phyloP scores from a whole-genome alignment of 92 coral and sea anemone species.

The Heteractis magnifica region DNA sequence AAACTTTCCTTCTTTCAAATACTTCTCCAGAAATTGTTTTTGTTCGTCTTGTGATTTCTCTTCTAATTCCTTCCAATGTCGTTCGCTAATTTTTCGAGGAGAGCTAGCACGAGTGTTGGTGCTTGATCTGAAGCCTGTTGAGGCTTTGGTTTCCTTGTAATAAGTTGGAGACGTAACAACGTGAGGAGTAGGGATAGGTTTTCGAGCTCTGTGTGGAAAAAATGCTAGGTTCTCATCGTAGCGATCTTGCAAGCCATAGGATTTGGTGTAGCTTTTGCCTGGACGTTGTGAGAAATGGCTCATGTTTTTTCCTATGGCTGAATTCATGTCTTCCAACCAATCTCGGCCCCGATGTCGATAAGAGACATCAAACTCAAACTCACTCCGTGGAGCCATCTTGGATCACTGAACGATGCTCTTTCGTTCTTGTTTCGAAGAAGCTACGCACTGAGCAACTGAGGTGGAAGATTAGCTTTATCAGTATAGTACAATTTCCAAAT shows the following conservation, averaged over 20 bases:
- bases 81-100: background rate
- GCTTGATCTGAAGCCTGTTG: background rate
- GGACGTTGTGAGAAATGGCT: too few relatives aligned
- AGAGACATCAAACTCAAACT: background rate
- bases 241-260: too few relatives aligned
- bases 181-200: too few relatives aligned
- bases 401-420: background rate
- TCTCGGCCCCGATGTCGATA: background rate
- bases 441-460: too few relatives aligned
- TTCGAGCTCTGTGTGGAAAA: too few relatives aligned
- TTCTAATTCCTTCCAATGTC: background rate
- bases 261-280: too few relatives aligned
- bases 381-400: background rate
- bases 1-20: background rate
- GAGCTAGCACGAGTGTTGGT: background rate
- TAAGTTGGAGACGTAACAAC: too few relatives aligned
- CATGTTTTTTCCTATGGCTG: background rate
- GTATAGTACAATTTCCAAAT: background rate
- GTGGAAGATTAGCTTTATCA: too few relatives aligned
- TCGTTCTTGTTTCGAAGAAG: background rate
- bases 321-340: background rate
- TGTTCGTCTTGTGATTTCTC: background rate
- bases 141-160: too few relatives aligned
- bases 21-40: background rate
- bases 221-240: too few relatives aligned